Base-by-base conservation (phyloP, 2,113 vertebrate species). In the Cynopterus brachyotis region DNA sequence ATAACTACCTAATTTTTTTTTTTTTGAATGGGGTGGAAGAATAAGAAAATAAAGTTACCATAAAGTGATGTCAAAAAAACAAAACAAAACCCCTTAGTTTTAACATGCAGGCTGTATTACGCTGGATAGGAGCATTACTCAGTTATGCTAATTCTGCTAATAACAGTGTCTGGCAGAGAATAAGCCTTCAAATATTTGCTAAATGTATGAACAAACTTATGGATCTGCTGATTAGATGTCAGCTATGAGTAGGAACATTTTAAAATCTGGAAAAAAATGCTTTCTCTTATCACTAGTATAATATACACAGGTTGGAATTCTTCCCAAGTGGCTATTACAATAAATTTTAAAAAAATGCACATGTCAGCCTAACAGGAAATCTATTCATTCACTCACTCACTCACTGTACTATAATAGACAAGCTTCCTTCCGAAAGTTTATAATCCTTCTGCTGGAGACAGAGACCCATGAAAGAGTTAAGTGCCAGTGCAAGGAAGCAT, bases 131-230 rank as follows among this genome's bases (percentile, higher is more conserved):
- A 94, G 73, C 26, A 78, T 55, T n/a, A 89, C 67, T 84, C 4
- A 59, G 32, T 72, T 84, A 80, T 73, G 67, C 66, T 67, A 90
- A 70, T 64, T 84, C 47, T 97, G 73, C 66, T 95, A 96, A 76
- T n/a, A 94, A 67, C 37, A 92, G 53, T 80, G 22, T 90, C 35
- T 59, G 59, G 64, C 53, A 92, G 66, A 94, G 5, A 91, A 59
- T 60, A 87, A 96, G n/a, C 20, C 45, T 79, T 97, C 32, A 92
- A 64, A 73, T 95, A 47, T 72, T 89, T 94, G 40, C n/a, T 92
- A 81, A 81, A 89, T 85, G 10, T 70, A 84, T 73, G n/a, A 88
- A 67, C n/a, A 91, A 81, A 82, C 37, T 78, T 83, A 90, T 4
- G 32, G 42, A 78, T 60, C n/a, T 90, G 42, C 64, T 76, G 76